Base-by-base conservation (phyloP, 2,888 invertebrate species). In the Lasioglossum figueresi region DNA sequence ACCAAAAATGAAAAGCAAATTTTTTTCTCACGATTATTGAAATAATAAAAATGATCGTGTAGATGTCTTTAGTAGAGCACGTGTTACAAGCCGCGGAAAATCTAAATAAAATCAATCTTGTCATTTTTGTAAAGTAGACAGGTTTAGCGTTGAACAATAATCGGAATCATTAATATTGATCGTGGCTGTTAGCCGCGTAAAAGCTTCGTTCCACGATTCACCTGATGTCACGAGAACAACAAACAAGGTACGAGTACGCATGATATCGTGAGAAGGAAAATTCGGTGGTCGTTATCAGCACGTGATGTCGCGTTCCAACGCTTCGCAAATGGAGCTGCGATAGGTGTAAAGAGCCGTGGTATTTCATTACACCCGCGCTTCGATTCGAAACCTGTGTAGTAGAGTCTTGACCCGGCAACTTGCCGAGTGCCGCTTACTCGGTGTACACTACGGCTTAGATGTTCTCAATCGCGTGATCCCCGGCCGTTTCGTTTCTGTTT, bases 291-390 rank as follows among this genome's bases (percentile, higher is more conserved):
- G 59, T 59, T 59, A 59, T 59, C 59, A 27, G 27, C 59, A 2
- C 14, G 34, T n/a, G 70, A 78, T 59, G 68, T 16, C 40, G n/a
- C 56, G n/a, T n/a, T 34, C 63, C 48, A 16, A 16, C 3, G 48
- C 40, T 74, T 73, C 52, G 48, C 63, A 85, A 85, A 85, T 56
- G 85, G 79, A 77, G 70, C 63, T 71, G 34, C 31, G 63, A 73
- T 86, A 82, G 85, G 86, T 82, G 79, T 77, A 84, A 86, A 79
- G 79, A 82, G 78, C 27, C 85, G 66, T 74, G 85, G 82, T 86
- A 86, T 85, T 86, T 80, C 86, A 82, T 86, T 86, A 86, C 85
- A 79, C 81, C 86, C 82, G 85, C 85, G 74, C 79, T 85, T 85
- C 85, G 86, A 85, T 86, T 86, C 86, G 70, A 43, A 82, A 86